Conservation (phyloP, 2,888 invertebrate species). For the Patella ulyssiponensis region DNA sequence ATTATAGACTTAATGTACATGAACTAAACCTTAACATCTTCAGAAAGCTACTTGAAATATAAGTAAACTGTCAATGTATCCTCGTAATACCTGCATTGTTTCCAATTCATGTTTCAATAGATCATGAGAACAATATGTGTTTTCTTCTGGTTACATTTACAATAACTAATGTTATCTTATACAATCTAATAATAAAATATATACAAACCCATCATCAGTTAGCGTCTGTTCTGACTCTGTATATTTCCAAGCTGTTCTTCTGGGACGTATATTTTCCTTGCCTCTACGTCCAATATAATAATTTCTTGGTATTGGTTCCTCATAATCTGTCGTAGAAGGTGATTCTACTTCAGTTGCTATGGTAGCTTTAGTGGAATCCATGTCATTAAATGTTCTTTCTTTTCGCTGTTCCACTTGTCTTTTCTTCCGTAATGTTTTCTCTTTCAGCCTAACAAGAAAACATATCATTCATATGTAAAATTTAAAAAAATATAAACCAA, state of each 20-base stretch:
- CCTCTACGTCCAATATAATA: neutral
- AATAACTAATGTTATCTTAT: too few relatives aligned
- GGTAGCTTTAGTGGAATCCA: slow-evolving; percentile 1
- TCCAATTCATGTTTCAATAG: too few relatives aligned
- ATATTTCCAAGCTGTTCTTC: neutral
- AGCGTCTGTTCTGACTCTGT: neutral
- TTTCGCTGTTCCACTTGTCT: neutral
- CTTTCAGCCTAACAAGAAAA: neutral
- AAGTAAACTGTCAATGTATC: too few relatives aligned
- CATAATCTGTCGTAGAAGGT: neutral
- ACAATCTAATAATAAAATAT: too few relatives aligned
- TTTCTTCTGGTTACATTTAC: too few relatives aligned
- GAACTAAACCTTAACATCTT: too few relatives aligned
- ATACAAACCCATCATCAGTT: neutral
- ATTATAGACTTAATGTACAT: too few relatives aligned
- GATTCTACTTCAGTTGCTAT: neutral
- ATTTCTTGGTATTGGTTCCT: neutral
- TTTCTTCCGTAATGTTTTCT: neutral
- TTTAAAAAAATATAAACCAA: too few relatives aligned
- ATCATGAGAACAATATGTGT: too few relatives aligned
- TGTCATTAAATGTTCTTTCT: neutral
- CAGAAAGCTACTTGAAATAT: too few relatives aligned
- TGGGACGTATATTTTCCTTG: neutral
- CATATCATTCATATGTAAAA: too few relatives aligned
- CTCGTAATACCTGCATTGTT: too few relatives aligned